These are phyloP conservation scores for Diaperis boleti DNA, from an alignment of 2,888 invertebrate species.

Conservation along the genomic window DNA sequence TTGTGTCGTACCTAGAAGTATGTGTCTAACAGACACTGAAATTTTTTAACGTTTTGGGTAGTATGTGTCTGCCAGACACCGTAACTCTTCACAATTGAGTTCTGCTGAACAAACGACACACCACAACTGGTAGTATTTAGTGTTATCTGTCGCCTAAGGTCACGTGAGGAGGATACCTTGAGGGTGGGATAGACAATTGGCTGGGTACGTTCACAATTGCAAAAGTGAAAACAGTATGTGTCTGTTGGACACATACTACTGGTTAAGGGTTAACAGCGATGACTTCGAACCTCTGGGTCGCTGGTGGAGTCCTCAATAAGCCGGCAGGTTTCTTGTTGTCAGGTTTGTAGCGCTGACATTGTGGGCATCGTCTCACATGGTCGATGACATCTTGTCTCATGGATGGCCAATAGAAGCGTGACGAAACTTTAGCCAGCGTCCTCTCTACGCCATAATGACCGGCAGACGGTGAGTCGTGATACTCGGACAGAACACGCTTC, in stretches of 20 bases:
- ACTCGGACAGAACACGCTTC: no score
- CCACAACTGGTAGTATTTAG: no score
- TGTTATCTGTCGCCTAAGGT: no score
- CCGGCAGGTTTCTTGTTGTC: conserved; percentile 41
- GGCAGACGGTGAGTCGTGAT: conserved; percentile 46
- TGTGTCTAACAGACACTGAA: no score
- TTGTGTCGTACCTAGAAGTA: no score
- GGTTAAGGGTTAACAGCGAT: conserved; percentile 48
- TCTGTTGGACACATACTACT: no score
- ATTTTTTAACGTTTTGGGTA: no score
- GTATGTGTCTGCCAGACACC: no score
- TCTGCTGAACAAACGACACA: no score
- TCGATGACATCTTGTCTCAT: conserved; percentile 10
- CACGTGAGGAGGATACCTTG: conserved; percentile 56
- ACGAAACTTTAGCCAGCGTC: conserved; percentile 35
- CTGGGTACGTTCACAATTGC: conserved; percentile 51
- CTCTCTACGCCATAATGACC: conserved; percentile 48
- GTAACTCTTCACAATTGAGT: no score
- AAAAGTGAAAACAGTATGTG: no score
- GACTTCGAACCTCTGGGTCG: conserved; percentile 46
- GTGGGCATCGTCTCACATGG: conserved; percentile 31
- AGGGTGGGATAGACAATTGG: conserved; percentile 46
- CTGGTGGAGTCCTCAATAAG: conserved; percentile 43
- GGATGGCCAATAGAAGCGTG: not conserved
- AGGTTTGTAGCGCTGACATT: conserved; percentile 43